These are phyloP conservation scores for Zootoca vivipara DNA, from an alignment of 2,113 vertebrate species.

Conservation along the genomic window DNA sequence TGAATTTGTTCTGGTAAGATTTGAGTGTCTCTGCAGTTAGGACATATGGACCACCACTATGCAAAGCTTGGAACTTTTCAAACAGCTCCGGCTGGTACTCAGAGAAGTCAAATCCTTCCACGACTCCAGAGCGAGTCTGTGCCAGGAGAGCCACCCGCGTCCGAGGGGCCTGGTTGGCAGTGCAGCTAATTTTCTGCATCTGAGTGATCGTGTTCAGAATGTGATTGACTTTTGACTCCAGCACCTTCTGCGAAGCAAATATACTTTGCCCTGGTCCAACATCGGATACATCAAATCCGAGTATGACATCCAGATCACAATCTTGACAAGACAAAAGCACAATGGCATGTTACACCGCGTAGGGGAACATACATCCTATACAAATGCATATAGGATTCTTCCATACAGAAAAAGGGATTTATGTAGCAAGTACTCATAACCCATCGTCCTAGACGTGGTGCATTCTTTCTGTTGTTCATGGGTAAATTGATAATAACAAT, in stretches of 20 bases:
- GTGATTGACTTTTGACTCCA: slow-evolving; percentile 80
- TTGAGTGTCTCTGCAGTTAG: slow-evolving; percentile 82
- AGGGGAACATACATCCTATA: not conserved
- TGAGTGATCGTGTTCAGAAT: slow-evolving; percentile 87
- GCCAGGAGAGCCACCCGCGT: slow-evolving; percentile 84
- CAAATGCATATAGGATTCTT: not conserved
- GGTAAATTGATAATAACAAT: not conserved
- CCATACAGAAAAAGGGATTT: not conserved
- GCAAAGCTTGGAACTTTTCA: slow-evolving; percentile 79
- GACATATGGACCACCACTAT: slow-evolving; percentile 81
- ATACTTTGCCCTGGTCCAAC: slow-evolving; percentile 75
- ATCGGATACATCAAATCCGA: slow-evolving; percentile 89
- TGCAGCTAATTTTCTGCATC: slow-evolving; percentile 88
- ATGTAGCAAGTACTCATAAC: not conserved
- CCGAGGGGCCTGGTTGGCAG: slow-evolving; percentile 75
- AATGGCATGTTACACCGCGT: not conserved
- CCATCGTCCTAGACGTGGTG: not conserved
- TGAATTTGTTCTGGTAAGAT: slow-evolving; percentile 83
- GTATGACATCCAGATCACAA: slow-evolving; percentile 89
- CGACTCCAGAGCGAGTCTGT: slow-evolving; percentile 73
- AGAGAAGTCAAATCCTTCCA: slow-evolving; percentile 85
- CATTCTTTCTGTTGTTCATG: not conserved
- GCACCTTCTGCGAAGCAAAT: slow-evolving; percentile 82
- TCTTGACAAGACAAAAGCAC: slow-evolving; percentile 68
- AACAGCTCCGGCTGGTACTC: slow-evolving; percentile 79